phyloP scores from a whole-genome alignment of 2,888 invertebrate species.

The Helobdella robusta region DNA sequence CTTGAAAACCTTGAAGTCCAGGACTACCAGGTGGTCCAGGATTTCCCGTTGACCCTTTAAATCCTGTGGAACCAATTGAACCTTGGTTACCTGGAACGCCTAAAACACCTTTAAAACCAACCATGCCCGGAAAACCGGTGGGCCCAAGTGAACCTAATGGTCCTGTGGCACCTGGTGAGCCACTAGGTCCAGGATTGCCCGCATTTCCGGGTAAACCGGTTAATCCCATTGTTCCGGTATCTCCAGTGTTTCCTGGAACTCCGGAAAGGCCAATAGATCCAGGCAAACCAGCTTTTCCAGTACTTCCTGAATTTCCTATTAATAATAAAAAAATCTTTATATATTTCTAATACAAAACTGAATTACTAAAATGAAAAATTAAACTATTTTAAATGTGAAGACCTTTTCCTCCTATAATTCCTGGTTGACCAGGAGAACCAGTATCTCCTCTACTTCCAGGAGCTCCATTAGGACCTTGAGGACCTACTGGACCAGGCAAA shows the following conservation, averaged over 20 bases:
- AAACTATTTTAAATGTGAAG: too few relatives aligned
- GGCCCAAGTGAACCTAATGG: slow-evolving; percentile 40
- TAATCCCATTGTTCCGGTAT: slow-evolving; percentile 5
- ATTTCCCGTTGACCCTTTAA: slow-evolving; percentile 11
- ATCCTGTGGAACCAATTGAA: slow-evolving; percentile 24
- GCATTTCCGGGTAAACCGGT: slow-evolving; percentile 21
- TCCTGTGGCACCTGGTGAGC: slow-evolving; percentile 49
- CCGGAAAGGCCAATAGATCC: slow-evolving; percentile 18
- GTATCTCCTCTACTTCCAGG: slow-evolving; percentile 8
- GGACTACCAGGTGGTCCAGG: slow-evolving; percentile 11
- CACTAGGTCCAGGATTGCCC: slow-evolving; percentile 55
- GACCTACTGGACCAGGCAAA: slow-evolving; percentile 1
- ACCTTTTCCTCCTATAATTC: too few relatives aligned
- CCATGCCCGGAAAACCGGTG: slow-evolving; percentile 65
- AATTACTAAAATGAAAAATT: too few relatives aligned
- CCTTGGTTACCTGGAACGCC: too few relatives aligned
- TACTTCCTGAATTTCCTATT: slow-evolving; percentile 1
- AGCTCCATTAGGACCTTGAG: background rate
- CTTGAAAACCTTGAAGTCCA: slow-evolving; percentile 4
- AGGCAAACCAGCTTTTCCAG: slow-evolving; percentile 13
- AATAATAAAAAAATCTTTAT: too few relatives aligned
- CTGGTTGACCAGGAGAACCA: slow-evolving; percentile 17
- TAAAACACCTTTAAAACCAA: slow-evolving; percentile 16
- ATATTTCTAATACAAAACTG: too few relatives aligned
- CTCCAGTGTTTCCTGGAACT: slow-evolving; percentile 9